Evolutionary conservation across 2,797 vertebrate species (phyloP).

Genomic region (Thripadectes ignobilis): DNA sequence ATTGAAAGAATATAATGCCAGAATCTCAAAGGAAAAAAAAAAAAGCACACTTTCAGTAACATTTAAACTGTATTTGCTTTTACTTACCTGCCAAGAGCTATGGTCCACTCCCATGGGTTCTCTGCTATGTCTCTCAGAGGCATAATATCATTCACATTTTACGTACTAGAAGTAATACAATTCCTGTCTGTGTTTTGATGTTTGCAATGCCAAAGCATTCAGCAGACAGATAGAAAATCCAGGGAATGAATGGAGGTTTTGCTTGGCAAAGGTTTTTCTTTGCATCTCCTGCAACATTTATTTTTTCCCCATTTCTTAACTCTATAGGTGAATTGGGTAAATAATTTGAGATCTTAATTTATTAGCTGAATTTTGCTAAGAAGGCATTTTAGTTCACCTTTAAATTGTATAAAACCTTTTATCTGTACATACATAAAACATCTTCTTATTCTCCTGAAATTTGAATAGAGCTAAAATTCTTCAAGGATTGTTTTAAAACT

Average conservation of each 20-base stretch:
- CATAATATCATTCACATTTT: constrained; percentile 4
- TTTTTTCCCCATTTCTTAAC: neutral
- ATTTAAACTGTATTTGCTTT: constrained; percentile 12
- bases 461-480: constrained; percentile 56
- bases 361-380: constrained; percentile 51
- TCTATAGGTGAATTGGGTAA: neutral
- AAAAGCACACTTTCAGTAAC: neutral
- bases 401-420: constrained; percentile 13
- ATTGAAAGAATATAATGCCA: neutral
- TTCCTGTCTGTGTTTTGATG: neutral
- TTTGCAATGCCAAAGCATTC: constrained; percentile 7
- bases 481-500: constrained; percentile 58
- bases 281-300: neutral
- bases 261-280: neutral
- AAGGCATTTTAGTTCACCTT: constrained; percentile 29
- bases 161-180: neutral
- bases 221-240: neutral
- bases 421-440: neutral
- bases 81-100: neutral
- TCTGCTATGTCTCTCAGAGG: neutral
- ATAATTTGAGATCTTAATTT: constrained; percentile 52
- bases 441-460: constrained; percentile 44
- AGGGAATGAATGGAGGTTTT: constrained; percentile 9
- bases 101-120: neutral
- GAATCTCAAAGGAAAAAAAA: neutral